Base-by-base conservation (phyloP, 2,888 invertebrate species). In the Diaprepes abbreviatus region DNA sequence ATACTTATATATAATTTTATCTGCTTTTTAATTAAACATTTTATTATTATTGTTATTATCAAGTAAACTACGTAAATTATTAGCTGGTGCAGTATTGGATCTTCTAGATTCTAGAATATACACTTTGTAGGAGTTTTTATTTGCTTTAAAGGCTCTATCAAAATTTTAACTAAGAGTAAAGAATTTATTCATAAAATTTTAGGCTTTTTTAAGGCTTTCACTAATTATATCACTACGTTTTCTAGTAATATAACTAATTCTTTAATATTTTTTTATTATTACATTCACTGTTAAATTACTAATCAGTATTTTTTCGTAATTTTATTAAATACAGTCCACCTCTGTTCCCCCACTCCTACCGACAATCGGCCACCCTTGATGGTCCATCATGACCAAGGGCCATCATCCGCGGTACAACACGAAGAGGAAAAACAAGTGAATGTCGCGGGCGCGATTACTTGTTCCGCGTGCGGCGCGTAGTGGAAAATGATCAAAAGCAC, bases 401-500 rank as follows among this genome's bases (percentile, higher is more conserved):
- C 38, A 19, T 50, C 48, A 28, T 52, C 52, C 52, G 62, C 38
- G 17, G 48, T 28, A 12, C 48, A 50, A 58, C 57, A 16, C 59
- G 58, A 63, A 33, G 57, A 54, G 48, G 57, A 69, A 63, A 57
- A 59, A 64, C 54, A 69, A 52, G 24, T 38, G 38, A 55, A 38
- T 33, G 38, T 50, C 19, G 60, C 57, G 36, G 54, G 48, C 60
- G 45, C 65, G 70, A 65, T 65, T 54, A 60, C 70, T 64, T 64
- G 50, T 64, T 50, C 31, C 70, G 60, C 65, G 70, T 70, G 64
- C 58, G 38, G 43, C 50, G 50, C 48, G 48, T 3, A 14, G 48
- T 50, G 70, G 70, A 70, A 69, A 70, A 70, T 70, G 70, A 70
- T 70, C 65, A 67, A 59, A 65, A 70, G 64, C 70, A 52, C 65